Base-by-base conservation (phyloP, 2,888 invertebrate species). In the Xanthia icteritia region DNA sequence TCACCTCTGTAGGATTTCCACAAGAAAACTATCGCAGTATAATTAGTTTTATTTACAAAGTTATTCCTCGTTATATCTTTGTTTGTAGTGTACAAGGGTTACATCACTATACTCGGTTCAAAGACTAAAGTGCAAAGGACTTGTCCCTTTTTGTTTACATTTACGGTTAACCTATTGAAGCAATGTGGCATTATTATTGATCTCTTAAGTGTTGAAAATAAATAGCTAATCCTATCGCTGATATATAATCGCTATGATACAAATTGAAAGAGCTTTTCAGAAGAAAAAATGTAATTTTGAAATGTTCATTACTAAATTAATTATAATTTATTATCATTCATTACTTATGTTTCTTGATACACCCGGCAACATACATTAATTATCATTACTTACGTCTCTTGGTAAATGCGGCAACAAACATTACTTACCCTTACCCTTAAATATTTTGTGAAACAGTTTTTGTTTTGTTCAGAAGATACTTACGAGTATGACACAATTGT, bases 91-190 rank as follows among this genome's bases (percentile, higher is more conserved):
- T n/a, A 36, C 0, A 79, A 39, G 17, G 15, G 61, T 75, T 70
- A 60, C 36, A 68, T 58, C n/a, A 58, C 27, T 39, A 36, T 36
- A 42, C 54, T 45, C 2, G 0, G 51, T 54, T 69, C 61, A 61
- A 65, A 39, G 69, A 23, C 17, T 45, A 9, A 45, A 36, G 45
- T 20, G 8, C 48, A 75, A 66, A 39, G n/a, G 27, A 15, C 36
- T 31, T 48, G 45, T 20, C 9, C 11, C 42, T 51, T 67, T 31
- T 69, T 69, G 61, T 70, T 82, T 60, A 64, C 36, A 20, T 54
- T 45, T 42, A 65, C 36, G 0, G 27, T 65, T 48, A 60, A 58
- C 36, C 4, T 42, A 23, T 31, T 60, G 45, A 5, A 15, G 36
- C 1, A 39, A 58, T 70, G 42, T 69, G 27, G 64, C 42, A 36